phyloP scores from a whole-genome alignment of 2,797 vertebrate species.

The Tinamus major region DNA sequence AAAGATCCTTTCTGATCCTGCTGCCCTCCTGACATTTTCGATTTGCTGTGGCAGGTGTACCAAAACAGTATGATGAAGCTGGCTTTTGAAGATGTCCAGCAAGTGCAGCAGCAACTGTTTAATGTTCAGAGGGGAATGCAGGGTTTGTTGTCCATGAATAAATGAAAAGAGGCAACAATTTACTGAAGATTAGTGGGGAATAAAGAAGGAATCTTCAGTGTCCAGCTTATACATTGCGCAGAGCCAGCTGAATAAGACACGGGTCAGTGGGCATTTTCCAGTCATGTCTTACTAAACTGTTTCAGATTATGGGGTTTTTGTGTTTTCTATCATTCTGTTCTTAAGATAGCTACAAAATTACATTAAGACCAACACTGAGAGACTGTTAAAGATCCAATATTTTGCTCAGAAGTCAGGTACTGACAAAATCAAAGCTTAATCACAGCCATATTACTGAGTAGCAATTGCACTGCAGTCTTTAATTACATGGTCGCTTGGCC shows the following conservation, averaged over 20 bases:
- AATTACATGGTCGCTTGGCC: conserved; percentile 36
- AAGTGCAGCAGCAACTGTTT: not conserved
- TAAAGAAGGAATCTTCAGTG: not conserved
- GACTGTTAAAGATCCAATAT: not conserved
- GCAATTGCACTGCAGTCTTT: conserved; percentile 21
- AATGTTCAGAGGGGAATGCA: not conserved
- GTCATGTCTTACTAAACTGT: not conserved
- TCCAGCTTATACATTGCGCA: not conserved
- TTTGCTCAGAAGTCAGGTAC: conserved; percentile 26
- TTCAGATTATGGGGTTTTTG: not conserved
- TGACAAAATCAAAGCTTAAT: conserved; percentile 33
- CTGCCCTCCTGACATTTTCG: not conserved
- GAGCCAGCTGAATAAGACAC: not conserved
- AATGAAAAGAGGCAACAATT: not conserved
- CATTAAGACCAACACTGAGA: not conserved
- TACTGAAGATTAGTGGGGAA: not conserved
- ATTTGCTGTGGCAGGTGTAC: not conserved
- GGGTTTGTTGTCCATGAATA: not conserved
- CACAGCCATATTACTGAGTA: conserved; percentile 18
- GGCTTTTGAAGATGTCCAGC: not conserved
- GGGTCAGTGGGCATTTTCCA: not conserved
- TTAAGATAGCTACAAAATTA: not conserved
- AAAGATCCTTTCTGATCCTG: not conserved
- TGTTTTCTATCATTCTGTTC: not conserved
- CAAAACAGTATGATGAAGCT: not conserved